A percentile compares a stretch with the other conserved stretches of the same genome.
phyloP scores from a whole-genome alignment of 2,797 vertebrate species.

The Gambelia wislizenii region DNA sequence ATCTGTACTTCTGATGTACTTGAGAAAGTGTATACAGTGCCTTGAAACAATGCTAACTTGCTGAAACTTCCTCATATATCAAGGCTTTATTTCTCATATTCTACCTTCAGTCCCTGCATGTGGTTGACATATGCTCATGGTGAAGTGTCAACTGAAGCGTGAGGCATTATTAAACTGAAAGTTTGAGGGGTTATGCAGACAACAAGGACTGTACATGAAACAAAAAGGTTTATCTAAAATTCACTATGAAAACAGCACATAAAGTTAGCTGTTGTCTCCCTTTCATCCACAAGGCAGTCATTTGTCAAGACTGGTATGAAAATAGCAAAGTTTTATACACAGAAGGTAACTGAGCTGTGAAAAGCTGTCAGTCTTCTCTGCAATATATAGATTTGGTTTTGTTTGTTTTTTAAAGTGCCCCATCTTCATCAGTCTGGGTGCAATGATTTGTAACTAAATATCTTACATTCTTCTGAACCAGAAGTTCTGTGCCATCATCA shows the following conservation, averaged over 20 bases:
- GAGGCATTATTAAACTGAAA: background rate
- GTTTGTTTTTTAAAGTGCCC: background rate
- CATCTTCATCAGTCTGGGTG: background rate
- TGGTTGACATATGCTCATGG: conserved; percentile 23
- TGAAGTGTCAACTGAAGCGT: conserved; percentile 10
- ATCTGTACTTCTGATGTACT: conserved; percentile 31
- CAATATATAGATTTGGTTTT: fast-evolving
- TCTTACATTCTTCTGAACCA: conserved; percentile 34
- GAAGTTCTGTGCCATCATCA: background rate
- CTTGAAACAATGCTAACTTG: conserved; percentile 51
- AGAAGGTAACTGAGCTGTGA: background rate
- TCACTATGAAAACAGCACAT: conserved; percentile 36
- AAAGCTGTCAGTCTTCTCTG: conserved; percentile 17
- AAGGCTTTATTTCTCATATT: conserved; percentile 8
- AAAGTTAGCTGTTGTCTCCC: conserved; percentile 1
- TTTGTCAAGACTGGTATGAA: fast-evolving
- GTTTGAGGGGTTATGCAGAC: conserved; percentile 5
- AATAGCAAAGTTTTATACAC: background rate
- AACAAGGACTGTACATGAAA: conserved; percentile 23
- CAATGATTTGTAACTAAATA: conserved; percentile 36
- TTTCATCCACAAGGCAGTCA: background rate
- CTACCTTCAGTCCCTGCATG: conserved; percentile 33
- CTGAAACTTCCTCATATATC: conserved; percentile 37
- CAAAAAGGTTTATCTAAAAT: conserved; percentile 9
- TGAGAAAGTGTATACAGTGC: background rate